These are phyloP conservation scores for Scaptomyza reducta DNA, from an alignment of 2,888 invertebrate species.

Conservation along the genomic window DNA sequence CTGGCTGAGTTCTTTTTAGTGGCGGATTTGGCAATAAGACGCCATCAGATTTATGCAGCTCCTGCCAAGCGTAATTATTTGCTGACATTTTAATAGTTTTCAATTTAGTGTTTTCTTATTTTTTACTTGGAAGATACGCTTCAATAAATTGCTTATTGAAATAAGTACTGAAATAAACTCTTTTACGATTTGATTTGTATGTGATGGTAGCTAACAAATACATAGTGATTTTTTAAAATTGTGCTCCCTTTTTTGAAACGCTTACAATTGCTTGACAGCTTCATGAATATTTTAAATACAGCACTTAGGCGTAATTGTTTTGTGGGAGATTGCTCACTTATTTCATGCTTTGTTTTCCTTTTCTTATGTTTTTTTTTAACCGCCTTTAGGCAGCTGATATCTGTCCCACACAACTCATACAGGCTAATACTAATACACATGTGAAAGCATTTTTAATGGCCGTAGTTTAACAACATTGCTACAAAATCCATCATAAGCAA, in stretches of 20 bases:
- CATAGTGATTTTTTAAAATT: background rate
- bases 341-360: slow-evolving; percentile 1
- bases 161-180: background rate
- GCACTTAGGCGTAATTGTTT: slow-evolving; percentile 73
- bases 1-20: slow-evolving; percentile 62
- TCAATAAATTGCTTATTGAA: slow-evolving; percentile 7
- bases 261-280: slow-evolving; percentile 32
- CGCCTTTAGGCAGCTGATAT: slow-evolving; percentile 49
- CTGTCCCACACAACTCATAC: slow-evolving; percentile 32
- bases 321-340: slow-evolving; percentile 34
- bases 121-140: slow-evolving; percentile 15
- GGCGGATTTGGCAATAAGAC: slow-evolving; percentile 68
- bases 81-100: slow-evolving; percentile 77
- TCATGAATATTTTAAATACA: slow-evolving; percentile 65
- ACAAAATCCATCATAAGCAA: slow-evolving; percentile 68
- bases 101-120: slow-evolving; percentile 38
- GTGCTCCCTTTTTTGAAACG: slow-evolving; percentile 6
- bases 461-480: slow-evolving; percentile 63
- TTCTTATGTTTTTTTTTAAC: slow-evolving; percentile 10
- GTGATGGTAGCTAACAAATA: background rate
- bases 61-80: slow-evolving; percentile 72
- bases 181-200: background rate
- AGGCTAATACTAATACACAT: background rate
- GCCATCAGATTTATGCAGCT: slow-evolving; percentile 67
- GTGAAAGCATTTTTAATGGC: slow-evolving; percentile 59